Evolutionary conservation across 2,888 invertebrate species (phyloP).

Genomic region (Drosophila koepferae): DNA sequence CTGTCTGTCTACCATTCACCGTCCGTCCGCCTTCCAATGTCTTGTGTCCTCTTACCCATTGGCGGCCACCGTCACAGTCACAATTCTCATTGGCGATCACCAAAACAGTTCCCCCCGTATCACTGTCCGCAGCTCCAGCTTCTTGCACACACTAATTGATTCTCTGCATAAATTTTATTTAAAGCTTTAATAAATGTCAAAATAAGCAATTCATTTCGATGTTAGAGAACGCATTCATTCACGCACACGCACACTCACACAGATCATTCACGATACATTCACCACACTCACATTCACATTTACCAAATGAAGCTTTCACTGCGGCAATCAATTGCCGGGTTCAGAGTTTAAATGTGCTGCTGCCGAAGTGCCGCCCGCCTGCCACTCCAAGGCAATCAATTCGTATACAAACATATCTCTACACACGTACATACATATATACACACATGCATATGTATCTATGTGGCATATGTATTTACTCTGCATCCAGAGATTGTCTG

Average conservation of each 20-base stretch:
- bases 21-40: neutral
- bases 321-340: constrained; percentile 76
- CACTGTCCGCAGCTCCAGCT: constrained; percentile 33
- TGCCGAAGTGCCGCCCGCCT: constrained; percentile 34
- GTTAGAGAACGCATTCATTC: constrained; percentile 71
- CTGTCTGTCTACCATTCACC: constrained; percentile 6
- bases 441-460: neutral
- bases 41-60: constrained; percentile 9
- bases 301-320: constrained; percentile 74
- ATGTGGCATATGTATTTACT: neutral
- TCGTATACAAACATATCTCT: constrained; percentile 11
- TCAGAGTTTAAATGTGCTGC: constrained; percentile 74
- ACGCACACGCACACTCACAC: constrained; percentile 46
- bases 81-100: neutral
- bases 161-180: constrained; percentile 81
- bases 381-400: constrained; percentile 41
- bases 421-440: neutral
- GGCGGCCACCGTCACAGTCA: constrained; percentile 21
- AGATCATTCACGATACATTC: constrained; percentile 14
- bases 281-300: constrained; percentile 11
- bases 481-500: constrained; percentile 18
- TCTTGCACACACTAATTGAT: constrained; percentile 68
- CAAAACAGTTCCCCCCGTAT: constrained; percentile 21
- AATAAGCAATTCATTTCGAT: constrained; percentile 82
- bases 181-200: constrained; percentile 82